These are phyloP conservation scores for Augiades crinisus DNA, from an alignment of 2,888 invertebrate genomes.

Conservation along the genomic window DNA sequence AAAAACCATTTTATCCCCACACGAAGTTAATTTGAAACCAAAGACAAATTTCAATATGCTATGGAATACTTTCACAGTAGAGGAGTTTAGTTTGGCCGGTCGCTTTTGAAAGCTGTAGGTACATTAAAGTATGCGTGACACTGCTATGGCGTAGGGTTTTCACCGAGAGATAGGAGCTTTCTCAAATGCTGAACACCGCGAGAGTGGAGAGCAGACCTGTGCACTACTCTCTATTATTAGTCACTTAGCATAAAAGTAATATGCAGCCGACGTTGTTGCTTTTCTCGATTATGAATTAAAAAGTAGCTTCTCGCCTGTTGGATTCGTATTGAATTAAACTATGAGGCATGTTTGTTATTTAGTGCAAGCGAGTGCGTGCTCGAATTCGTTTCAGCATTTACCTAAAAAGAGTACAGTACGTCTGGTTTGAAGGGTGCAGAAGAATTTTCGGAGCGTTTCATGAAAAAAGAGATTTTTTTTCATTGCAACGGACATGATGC, in stretches of 20 bases:
- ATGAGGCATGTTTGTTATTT: neutral
- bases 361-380: too few relatives aligned
- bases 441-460: too few relatives aligned
- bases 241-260: constrained; percentile 23
- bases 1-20: too few relatives aligned
- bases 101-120: constrained; percentile 43
- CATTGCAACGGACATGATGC: too few relatives aligned
- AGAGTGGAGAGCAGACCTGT: constrained; percentile 43
- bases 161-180: constrained; percentile 68
- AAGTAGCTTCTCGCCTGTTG: neutral
- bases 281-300: constrained; percentile 5
- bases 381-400: too few relatives aligned
- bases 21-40: too few relatives aligned
- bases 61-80: constrained; percentile 3
- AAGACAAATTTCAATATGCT: too few relatives aligned
- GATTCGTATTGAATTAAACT: neutral
- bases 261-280: neutral
- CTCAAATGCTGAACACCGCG: constrained; percentile 48
- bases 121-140: constrained; percentile 50
- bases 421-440: too few relatives aligned
- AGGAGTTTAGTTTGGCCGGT: constrained; percentile 33
- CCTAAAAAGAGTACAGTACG: too few relatives aligned
- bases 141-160: constrained; percentile 57
- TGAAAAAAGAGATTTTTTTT: too few relatives aligned
- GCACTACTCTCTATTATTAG: constrained; percentile 40